Evolutionary conservation across 1,140 invertebrate genomes (phyloP), one percentile per base, ranked within the genome.

Genomic region (Cyclina sinensis): DNA sequence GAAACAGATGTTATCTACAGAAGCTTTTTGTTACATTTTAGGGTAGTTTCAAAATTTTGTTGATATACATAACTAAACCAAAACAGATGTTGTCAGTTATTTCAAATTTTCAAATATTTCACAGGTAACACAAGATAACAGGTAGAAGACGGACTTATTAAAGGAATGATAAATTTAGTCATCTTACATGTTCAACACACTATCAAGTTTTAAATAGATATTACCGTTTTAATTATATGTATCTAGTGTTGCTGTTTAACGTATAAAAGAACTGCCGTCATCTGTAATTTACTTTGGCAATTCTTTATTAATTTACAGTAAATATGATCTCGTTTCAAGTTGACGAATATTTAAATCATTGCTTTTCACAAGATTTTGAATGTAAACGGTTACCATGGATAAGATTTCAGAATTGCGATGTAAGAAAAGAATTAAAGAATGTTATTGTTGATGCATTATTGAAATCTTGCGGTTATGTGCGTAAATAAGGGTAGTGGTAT

Each of bases 71-170:
- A 14, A 43, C 43, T 4, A 43, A 7, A 43, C 14, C 14, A 43
- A 7, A 43, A 43, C 43, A 43, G 43, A 43, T 18, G 21, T 18
- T 57, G 54, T 57, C 54, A 24, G 54, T 57, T 57, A 57, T 57
- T 57, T 65, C 37, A n/a, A 70, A 70, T 37, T 70, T 70, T 70
- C 65, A 70, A 70, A 70, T 70, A 27, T 39, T 70, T 70, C 30
- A 70, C 65, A 70, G 16, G 65, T 9, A 70, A 70, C 18, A 14
- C 21, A 32, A 37, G 32, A 70, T 14, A 70, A 70, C 32, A 11
- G 30, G 11, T 7, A 5, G 14, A 11, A 18, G 65, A 14, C 37
- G 65, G 65, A 2, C 65, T 70, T 37, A 21, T 70, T 70, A 37
- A 27, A 1, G 21, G 30, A 4, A 37, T 18, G 32, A 70, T 70